phyloP scores from a whole-genome alignment of 2,888 invertebrate species.

The Dascillus cervinus region DNA sequence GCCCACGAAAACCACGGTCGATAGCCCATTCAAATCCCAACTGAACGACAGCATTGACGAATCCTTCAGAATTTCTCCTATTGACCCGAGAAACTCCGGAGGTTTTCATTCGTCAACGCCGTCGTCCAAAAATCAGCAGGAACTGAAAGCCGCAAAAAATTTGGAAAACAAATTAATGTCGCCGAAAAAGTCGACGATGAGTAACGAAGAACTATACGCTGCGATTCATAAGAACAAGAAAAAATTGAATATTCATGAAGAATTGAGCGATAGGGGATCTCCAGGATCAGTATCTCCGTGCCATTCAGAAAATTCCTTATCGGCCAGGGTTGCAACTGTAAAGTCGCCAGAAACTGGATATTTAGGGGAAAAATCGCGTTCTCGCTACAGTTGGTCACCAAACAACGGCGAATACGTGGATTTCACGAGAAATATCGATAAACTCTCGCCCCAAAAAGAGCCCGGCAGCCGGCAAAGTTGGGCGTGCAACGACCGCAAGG shows the following conservation, averaged over 20 bases:
- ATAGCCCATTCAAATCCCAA: background rate
- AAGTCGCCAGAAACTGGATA: slow-evolving; percentile 56
- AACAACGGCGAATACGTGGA: slow-evolving; percentile 40
- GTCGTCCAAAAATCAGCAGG: slow-evolving; percentile 36
- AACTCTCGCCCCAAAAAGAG: slow-evolving; percentile 35
- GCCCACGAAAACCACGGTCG: background rate
- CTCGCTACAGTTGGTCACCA: slow-evolving; percentile 60
- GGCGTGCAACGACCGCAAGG: slow-evolving; percentile 58
- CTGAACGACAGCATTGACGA: slow-evolving; percentile 27
- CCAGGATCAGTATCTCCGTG: slow-evolving; percentile 3
- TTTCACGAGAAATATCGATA: slow-evolving; percentile 34
- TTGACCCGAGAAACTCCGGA: slow-evolving; percentile 53
- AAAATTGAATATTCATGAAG: slow-evolving; percentile 59
- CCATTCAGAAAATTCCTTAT: slow-evolving; percentile 5
- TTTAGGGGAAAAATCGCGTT: slow-evolving; percentile 47
- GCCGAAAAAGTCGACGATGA: slow-evolving; percentile 65
- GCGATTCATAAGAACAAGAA: slow-evolving; percentile 72
- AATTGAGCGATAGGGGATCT: slow-evolving; percentile 45
- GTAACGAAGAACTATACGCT: slow-evolving; percentile 70
- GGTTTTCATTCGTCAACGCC: slow-evolving; percentile 63
- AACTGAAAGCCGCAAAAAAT: slow-evolving; percentile 45
- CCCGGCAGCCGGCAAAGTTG: slow-evolving; percentile 42
- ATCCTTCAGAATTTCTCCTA: slow-evolving; percentile 57
- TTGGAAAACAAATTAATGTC: slow-evolving; percentile 50
- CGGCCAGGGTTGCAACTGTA: slow-evolving; percentile 30